Evolutionary conservation across 2,113 vertebrate species (phyloP), one percentile per base, ranked within the genome.

Genomic region (Meriones unguiculatus): DNA sequence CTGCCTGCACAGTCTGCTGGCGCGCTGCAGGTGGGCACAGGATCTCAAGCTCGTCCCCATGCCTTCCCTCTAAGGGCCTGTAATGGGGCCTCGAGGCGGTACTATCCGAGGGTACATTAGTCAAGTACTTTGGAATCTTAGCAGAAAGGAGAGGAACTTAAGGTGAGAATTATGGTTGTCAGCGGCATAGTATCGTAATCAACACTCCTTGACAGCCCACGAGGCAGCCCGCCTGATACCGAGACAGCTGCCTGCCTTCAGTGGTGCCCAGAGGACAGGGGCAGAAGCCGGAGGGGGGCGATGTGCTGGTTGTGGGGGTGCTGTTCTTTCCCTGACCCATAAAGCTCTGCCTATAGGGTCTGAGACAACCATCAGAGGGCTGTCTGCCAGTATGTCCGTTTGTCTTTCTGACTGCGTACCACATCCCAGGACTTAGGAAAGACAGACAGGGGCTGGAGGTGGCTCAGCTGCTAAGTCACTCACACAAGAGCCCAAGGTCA

Each of bases 101-200:
- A 64, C 81, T 41, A 7, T 35, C 75, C 10, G 1, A 1, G 50
- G 91, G 80, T 65, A 64, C 84, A 10, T 72, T 65, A 73, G 73
- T 67, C 89, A 85, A 38, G 73, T 46, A 22, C 30, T 96, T 91
- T 52, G 80, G 95, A 80, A 70, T 91, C 93, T 96, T 94, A 30
- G 85, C 95, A 76, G 94, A 65, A 82, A 64, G 62, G 93, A 92
- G 87, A 57, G 93, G 65, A 89, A 75, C 65, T 91, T n/a, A 62
- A 77, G 73, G 91, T 95, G 96, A 75, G 78, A 84, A 87, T 91
- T 57, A 82, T 41, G 59, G 41, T 96, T 64, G 84, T 70, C 70
- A 4, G 57, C 2, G 41, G 90, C 54, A 41, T 65, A 2, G 14
- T 75, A 28, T 70, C 18, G 18, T 13, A 52, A 84, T 69, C 93